phyloP scores from a whole-genome alignment of 2,113 vertebrate genomes.

The Pogona vitticeps region DNA sequence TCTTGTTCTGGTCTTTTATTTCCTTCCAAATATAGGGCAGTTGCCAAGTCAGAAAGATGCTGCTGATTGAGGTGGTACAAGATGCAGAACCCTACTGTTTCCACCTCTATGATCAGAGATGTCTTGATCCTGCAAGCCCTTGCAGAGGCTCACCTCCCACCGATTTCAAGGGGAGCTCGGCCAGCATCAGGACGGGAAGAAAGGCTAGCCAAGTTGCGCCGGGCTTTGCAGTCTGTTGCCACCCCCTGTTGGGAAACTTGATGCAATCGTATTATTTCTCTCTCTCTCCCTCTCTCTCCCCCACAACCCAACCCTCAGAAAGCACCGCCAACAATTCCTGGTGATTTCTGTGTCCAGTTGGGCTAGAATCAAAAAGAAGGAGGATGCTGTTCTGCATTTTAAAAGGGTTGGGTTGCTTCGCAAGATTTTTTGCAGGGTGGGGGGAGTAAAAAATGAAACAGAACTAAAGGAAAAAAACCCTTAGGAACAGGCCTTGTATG shows the following conservation, averaged over 20 bases:
- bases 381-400: conserved; percentile 48
- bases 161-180: conserved; percentile 60
- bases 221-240: conserved; percentile 57
- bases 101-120: conserved; percentile 56
- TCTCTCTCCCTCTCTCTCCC: conserved; percentile 27
- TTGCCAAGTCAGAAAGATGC: conserved; percentile 20
- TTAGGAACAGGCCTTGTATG: background rate
- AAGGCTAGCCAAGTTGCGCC: conserved; percentile 54
- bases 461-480: too few species aligned
- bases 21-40: conserved; percentile 35
- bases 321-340: conserved; percentile 9
- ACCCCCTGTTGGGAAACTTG: conserved; percentile 61
- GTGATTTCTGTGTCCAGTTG: conserved; percentile 50
- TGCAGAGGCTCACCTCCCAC: conserved; percentile 47
- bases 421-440: too few species aligned
- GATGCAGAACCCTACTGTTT: conserved; percentile 60
- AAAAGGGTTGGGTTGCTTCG: background rate
- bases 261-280: conserved; percentile 54
- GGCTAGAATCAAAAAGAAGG: background rate
- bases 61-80: conserved; percentile 51
- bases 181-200: conserved; percentile 60
- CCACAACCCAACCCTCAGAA: background rate
- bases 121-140: conserved; percentile 38
- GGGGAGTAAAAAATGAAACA: too few species aligned
- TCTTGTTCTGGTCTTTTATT: conserved; percentile 25